Conservation (phyloP, 2,797 vertebrate genomes). For the Malurus splendens region DNA sequence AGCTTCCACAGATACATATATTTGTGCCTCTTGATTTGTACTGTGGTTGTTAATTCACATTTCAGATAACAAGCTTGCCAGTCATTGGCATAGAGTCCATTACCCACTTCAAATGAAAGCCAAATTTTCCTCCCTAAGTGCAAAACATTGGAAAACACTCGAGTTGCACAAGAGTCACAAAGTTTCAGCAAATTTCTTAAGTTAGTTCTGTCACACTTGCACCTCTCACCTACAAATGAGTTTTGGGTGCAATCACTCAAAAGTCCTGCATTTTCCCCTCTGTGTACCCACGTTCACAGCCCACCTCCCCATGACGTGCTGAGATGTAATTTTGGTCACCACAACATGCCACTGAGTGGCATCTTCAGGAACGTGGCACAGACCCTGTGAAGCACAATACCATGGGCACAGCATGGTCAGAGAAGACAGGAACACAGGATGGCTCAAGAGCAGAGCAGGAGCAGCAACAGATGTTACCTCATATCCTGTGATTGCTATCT, state of each 20-base stretch:
- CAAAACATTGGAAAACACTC: neutral
- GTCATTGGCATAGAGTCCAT: neutral
- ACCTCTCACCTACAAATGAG: neutral
- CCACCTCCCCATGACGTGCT: neutral
- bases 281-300: neutral
- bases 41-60: neutral
- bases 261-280: neutral
- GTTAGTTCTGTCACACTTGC: neutral
- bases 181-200: neutral
- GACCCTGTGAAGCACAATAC: neutral
- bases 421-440: neutral
- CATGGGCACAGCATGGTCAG: fast-evolving
- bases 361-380: neutral
- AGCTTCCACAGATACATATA: neutral
- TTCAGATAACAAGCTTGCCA: neutral
- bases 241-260: neutral
- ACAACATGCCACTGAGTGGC: neutral
- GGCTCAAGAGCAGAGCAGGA: neutral
- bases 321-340: neutral
- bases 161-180: neutral
- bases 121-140: neutral
- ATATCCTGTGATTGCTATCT: constrained; percentile 92
- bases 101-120: neutral
- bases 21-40: neutral
- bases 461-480: constrained; percentile 72